Evolutionary conservation across 1,140 invertebrate genomes (phyloP).

Genomic region (Brachionus paranguensis): DNA sequence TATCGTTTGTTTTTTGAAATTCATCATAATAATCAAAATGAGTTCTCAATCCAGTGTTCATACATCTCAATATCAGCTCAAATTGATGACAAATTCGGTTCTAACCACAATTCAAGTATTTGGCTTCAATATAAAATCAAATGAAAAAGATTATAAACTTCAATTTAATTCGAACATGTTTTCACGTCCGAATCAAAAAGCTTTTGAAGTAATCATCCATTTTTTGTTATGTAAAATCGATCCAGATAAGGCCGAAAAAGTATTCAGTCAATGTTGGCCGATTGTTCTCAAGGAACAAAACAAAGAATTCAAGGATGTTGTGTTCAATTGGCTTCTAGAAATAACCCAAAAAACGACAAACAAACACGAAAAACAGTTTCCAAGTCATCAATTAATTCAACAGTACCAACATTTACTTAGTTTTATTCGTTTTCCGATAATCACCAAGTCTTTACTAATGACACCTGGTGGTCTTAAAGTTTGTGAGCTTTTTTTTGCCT

Average conservation of each 20-base stretch:
- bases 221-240: conserved; percentile 27
- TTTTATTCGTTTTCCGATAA: conserved; percentile 8
- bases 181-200: conserved; percentile 30
- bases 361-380: neutral
- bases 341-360: neutral
- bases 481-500: conserved; percentile 7
- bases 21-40: neutral
- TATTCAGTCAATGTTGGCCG: conserved; percentile 11
- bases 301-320: conserved; percentile 25
- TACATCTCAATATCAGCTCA: conserved; percentile 5
- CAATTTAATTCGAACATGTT: conserved; percentile 19
- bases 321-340: conserved; percentile 24
- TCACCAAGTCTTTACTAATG: conserved; percentile 16
- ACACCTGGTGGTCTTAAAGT: conserved; percentile 19
- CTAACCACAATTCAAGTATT: neutral
- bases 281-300: conserved; percentile 15
- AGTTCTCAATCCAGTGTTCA: neutral
- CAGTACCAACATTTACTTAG: neutral
- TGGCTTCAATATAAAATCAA: neutral
- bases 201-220: conserved; percentile 22
- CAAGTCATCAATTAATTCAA: neutral
- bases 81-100: conserved; percentile 19
- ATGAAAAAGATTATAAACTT: neutral
- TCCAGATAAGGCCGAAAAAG: neutral
- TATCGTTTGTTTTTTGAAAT: neutral